These are phyloP conservation scores for Euthynnus affinis DNA, from an alignment of 2,797 vertebrate species.

Conservation along the genomic window DNA sequence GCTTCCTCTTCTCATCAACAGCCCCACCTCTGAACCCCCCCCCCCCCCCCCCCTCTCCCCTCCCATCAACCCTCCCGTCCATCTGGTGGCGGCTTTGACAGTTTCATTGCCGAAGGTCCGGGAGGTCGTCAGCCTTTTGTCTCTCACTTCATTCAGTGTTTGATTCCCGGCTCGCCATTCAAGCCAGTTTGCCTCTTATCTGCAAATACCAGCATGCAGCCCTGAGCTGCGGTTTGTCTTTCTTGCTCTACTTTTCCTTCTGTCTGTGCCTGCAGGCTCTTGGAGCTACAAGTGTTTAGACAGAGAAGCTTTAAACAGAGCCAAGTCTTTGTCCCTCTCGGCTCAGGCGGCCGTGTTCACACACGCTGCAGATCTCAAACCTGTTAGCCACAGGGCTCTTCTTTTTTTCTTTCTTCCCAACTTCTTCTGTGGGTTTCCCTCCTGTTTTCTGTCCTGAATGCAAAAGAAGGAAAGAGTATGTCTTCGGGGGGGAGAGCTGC, in stretches of 20 bases:
- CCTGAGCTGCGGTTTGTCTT: slow-evolving; percentile 7
- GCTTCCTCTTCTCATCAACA: slow-evolving; percentile 13
- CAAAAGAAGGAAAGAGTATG: slow-evolving; percentile 23
- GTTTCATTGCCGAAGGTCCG: slow-evolving; percentile 64
- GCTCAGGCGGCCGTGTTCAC: slow-evolving; percentile 56
- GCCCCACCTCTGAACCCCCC: background rate
- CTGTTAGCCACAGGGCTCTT: slow-evolving; percentile 1
- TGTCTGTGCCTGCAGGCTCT: slow-evolving; percentile 66
- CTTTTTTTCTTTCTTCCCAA: background rate
- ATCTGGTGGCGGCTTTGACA: slow-evolving; percentile 55
- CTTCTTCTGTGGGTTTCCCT: slow-evolving; percentile 5
- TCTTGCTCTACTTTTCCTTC: slow-evolving; percentile 32
- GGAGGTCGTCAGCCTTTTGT: slow-evolving; percentile 74
- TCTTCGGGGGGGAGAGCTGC: slow-evolving; percentile 24
- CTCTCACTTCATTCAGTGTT: slow-evolving; percentile 67
- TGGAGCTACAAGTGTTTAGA: slow-evolving; percentile 69
- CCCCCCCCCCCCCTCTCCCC: background rate
- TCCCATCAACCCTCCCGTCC: slow-evolving; percentile 24
- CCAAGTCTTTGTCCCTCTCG: slow-evolving; percentile 51
- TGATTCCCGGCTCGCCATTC: slow-evolving; percentile 63
- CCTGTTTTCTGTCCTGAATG: slow-evolving; percentile 22
- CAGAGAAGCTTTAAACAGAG: slow-evolving; percentile 43
- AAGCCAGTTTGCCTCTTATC: slow-evolving; percentile 63
- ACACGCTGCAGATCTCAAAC: slow-evolving; percentile 55
- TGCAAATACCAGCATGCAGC: slow-evolving; percentile 55